Conservation (phyloP, 2,797 vertebrate species). For the Cryptoprocta ferox region DNA sequence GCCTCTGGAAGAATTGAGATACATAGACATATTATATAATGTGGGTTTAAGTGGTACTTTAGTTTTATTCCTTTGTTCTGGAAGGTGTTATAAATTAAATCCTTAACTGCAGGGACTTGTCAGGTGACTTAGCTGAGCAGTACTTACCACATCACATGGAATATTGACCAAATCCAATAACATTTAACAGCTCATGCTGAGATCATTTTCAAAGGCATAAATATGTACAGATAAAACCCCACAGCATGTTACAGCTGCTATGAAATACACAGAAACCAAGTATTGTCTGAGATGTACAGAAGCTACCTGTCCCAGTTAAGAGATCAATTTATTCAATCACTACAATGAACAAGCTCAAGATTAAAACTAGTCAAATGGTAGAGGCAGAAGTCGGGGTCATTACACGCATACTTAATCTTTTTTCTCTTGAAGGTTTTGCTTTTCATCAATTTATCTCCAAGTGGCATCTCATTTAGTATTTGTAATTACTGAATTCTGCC, state of each 20-base stretch:
- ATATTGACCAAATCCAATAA: slow-evolving; percentile 73
- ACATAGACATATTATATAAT: background rate
- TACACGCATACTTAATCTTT: background rate
- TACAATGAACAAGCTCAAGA: slow-evolving; percentile 29
- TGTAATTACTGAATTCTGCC: background rate
- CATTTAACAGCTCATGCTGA: slow-evolving; percentile 66
- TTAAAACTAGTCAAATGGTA: slow-evolving; percentile 52
- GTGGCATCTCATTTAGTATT: background rate
- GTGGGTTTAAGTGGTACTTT: background rate
- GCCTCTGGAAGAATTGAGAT: background rate
- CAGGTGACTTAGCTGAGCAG: slow-evolving; percentile 37
- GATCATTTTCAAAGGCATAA: slow-evolving; percentile 72
- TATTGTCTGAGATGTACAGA: background rate
- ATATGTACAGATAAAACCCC: slow-evolving; percentile 62
- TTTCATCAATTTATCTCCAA: slow-evolving; percentile 25
- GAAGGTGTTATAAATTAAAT: slow-evolving; percentile 61
- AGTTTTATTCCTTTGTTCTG: slow-evolving; percentile 46
- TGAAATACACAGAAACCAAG: background rate
- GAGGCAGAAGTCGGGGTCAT: slow-evolving; percentile 8
- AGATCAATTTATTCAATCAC: slow-evolving; percentile 67
- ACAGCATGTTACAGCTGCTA: background rate
- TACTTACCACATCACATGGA: slow-evolving; percentile 29
- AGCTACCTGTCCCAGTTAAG: background rate
- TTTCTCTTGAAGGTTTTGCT: background rate
- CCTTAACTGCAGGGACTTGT: slow-evolving; percentile 27